Conservation (phyloP, 2,113 vertebrate species). For the Ancistrus triradiatus region DNA sequence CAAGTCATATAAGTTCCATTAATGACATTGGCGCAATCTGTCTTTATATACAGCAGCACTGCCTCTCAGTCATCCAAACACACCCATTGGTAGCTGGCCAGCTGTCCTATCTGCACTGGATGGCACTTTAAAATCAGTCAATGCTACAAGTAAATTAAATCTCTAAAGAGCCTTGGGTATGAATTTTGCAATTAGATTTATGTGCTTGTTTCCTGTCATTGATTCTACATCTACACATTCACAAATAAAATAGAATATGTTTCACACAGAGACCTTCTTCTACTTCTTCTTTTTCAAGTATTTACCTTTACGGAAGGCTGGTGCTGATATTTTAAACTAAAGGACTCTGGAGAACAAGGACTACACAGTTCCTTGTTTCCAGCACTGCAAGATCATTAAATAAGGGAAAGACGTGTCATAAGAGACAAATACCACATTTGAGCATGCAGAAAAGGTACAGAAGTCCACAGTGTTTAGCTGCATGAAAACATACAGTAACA, state of each 20-base stretch:
- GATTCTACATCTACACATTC: constrained; percentile 23
- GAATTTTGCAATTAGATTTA: constrained; percentile 27
- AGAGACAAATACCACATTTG: too few species aligned
- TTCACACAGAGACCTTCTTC: too few species aligned
- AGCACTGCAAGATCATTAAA: too few species aligned
- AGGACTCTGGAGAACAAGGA: too few species aligned
- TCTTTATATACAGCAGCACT: constrained; percentile 36
- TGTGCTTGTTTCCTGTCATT: constrained; percentile 4
- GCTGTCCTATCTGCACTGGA: constrained; percentile 27
- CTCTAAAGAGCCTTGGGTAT: constrained; percentile 6
- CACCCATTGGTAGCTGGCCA: constrained; percentile 34
- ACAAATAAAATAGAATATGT: constrained; percentile 18
- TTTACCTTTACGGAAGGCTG: too few species aligned
- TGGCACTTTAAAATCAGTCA: constrained; percentile 37
- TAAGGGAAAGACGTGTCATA: too few species aligned
- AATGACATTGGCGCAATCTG: constrained; percentile 37
- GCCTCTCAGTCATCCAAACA: constrained; percentile 30
- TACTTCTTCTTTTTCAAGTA: too few species aligned
- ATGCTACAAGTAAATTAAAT: constrained; percentile 27
- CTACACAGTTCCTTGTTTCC: too few species aligned
- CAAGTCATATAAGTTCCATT: constrained; percentile 36
- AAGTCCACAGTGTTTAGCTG: too few species aligned
- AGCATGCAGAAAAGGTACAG: too few species aligned
- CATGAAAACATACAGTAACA: too few species aligned
- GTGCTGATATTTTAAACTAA: too few species aligned